phyloP scores from a whole-genome alignment of 53 echinoderm and acorn worm species.

The Luidia sarsii region DNA sequence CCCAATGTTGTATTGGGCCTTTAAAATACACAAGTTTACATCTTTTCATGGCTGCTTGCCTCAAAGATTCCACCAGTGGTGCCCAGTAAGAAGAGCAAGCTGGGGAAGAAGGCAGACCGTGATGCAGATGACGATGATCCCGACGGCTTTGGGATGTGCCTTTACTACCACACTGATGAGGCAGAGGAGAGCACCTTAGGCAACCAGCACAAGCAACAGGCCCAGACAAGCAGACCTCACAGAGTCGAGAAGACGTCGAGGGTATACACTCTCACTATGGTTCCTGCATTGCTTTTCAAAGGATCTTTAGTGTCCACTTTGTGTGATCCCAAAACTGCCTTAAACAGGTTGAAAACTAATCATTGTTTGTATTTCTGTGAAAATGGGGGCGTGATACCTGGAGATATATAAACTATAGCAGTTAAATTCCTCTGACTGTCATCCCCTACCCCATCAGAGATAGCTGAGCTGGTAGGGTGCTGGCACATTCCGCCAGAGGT shows the following conservation, averaged over 20 bases:
- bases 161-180: slow-evolving; percentile 41
- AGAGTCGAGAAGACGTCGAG: not conserved
- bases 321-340: too few species aligned
- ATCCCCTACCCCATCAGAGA: too few species aligned
- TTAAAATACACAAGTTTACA: not conserved
- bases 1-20: too few species aligned
- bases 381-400: not conserved
- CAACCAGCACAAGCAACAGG: not conserved
- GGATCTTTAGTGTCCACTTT: too few species aligned
- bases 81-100: slow-evolving; percentile 47
- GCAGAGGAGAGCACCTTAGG: not conserved
- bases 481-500: too few species aligned
- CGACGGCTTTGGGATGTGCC: not conserved
- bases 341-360: too few species aligned
- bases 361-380: too few species aligned
- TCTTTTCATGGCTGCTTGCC: not conserved
- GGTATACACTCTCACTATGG: too few species aligned
- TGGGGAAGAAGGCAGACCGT: not conserved
- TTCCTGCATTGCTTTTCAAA: too few species aligned
- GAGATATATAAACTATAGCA: not conserved
- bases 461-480: too few species aligned
- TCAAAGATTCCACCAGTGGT: slow-evolving; percentile 15
- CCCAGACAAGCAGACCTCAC: not conserved
- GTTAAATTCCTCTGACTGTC: not conserved
- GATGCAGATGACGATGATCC: not conserved